Evolutionary conservation across 2,888 invertebrate species (phyloP).

Genomic region (Zhuqinia jingwanae): DNA sequence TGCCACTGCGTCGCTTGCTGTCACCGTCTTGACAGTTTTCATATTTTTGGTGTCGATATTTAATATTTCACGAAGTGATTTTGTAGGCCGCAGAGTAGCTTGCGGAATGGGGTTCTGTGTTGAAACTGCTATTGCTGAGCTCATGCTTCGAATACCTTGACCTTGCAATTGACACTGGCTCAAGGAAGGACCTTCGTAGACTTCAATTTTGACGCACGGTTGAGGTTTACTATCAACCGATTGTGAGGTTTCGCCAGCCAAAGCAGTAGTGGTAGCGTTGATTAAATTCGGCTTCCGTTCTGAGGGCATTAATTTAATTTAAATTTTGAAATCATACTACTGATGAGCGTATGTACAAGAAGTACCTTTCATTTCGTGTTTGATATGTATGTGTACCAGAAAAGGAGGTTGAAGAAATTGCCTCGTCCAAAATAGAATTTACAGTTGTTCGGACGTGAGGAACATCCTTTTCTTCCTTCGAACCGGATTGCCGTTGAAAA

Average conservation of each 20-base stretch:
- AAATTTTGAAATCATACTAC: too few relatives aligned
- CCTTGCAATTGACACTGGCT: neutral
- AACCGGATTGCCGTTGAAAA: neutral
- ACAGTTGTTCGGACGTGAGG: neutral
- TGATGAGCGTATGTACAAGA: neutral
- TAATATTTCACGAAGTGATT: conserved; percentile 42
- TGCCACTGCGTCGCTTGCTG: conserved; percentile 51
- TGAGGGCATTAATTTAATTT: too few relatives aligned
- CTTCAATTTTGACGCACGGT: conserved; percentile 39
- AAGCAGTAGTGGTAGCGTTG: neutral
- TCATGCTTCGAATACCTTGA: neutral
- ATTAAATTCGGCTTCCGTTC: neutral
- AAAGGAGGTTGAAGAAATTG: neutral
- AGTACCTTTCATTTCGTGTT: neutral
- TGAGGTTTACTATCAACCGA: conserved; percentile 3
- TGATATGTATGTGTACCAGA: neutral
- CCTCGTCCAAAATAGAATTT: neutral
- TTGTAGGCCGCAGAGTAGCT: neutral
- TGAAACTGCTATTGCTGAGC: too few relatives aligned
- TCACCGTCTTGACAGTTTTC: conserved; percentile 24
- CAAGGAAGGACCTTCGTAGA: conserved; percentile 24
- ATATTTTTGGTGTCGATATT: conserved; percentile 34
- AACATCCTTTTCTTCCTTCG: neutral
- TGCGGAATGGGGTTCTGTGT: neutral
- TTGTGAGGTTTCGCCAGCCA: neutral